These are phyloP conservation scores for Pseudobourletiella spinata DNA, from an alignment of 1,140 invertebrate genomes.

Conservation along the genomic window DNA sequence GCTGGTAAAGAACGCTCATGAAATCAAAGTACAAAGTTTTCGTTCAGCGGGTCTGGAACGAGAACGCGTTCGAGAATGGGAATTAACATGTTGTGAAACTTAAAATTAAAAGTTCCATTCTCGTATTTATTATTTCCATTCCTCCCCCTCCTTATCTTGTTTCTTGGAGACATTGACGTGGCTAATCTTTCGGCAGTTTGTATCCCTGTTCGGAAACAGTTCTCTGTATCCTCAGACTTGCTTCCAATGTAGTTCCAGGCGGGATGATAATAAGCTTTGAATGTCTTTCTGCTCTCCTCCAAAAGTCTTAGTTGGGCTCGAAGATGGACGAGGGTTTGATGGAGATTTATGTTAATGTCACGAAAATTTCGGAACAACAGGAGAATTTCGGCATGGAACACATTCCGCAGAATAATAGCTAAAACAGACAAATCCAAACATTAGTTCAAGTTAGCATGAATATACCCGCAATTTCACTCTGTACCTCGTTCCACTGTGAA, in stretches of 20 bases:
- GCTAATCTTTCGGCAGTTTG: no score
- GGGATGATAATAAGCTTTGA: background rate
- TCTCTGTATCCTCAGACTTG: background rate
- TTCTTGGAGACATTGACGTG: no score
- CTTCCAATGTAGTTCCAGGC: background rate
- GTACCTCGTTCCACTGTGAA: background rate
- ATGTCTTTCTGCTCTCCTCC: background rate
- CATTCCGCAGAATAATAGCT: background rate
- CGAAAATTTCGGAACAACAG: background rate
- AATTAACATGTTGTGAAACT: background rate
- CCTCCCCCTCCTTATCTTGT: no score
- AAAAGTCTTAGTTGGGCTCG: background rate
- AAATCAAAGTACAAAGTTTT: background rate
- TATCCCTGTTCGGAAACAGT: background rate
- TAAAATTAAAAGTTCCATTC: background rate
- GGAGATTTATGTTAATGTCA: background rate
- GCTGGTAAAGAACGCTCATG: no score
- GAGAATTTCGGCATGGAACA: background rate
- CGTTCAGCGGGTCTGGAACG: background rate
- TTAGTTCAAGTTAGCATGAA: background rate
- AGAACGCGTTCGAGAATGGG: background rate
- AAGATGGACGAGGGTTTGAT: background rate
- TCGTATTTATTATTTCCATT: no score
- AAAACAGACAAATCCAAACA: background rate
- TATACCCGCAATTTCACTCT: background rate